Evolutionary conservation across 2,888 invertebrate genomes (phyloP).

Genomic region (Hemicrepidius hirtus): DNA sequence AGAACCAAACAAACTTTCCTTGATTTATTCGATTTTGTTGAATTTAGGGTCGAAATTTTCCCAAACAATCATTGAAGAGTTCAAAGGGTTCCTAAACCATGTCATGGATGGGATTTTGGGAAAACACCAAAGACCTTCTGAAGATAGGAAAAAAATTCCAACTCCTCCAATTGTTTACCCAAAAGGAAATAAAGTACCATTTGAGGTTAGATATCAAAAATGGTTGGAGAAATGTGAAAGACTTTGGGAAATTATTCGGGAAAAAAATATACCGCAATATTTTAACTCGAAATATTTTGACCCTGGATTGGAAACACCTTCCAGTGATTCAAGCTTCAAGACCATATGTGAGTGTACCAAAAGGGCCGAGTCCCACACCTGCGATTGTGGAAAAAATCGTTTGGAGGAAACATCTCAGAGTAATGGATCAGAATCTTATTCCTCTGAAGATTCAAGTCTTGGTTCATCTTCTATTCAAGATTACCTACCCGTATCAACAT

Average conservation of each 20-base stretch:
- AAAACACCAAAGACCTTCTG: background rate
- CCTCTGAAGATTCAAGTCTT: too few relatives aligned
- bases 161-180: background rate
- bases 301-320: background rate
- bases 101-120: background rate
- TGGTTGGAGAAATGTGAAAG: background rate
- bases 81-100: background rate
- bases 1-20: background rate
- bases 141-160: background rate
- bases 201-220: background rate
- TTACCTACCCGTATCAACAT: too few relatives aligned
- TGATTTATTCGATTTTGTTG: background rate
- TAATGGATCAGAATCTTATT: too few relatives aligned
- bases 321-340: background rate
- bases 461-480: too few relatives aligned
- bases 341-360: background rate
- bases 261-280: slow-evolving; percentile 1
- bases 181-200: background rate
- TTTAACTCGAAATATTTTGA: background rate
- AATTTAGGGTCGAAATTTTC: background rate
- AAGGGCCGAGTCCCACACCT: background rate
- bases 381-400: background rate
- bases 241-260: background rate
- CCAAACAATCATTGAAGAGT: background rate
- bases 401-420: too few relatives aligned